These are phyloP conservation scores for Hydraecia micacea DNA, from an alignment of 2,888 invertebrate genomes.

Conservation along the genomic window DNA sequence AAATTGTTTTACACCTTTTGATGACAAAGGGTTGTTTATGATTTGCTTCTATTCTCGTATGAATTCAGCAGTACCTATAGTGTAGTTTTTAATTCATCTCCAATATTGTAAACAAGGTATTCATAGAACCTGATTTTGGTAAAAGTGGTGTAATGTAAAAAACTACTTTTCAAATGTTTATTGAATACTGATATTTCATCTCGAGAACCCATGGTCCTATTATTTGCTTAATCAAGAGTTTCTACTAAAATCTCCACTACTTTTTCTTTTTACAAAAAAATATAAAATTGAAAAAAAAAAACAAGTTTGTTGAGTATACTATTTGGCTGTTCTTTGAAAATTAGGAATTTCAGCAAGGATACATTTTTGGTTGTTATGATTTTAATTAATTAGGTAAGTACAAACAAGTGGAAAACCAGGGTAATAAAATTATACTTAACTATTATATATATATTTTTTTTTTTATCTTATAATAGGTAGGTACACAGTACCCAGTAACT, in stretches of 20 bases:
- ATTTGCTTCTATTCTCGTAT: neutral
- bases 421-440: neutral
- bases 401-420: neutral
- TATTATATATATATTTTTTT: neutral
- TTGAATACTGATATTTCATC: neutral
- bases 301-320: no score
- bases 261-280: neutral
- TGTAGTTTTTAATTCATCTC: slow-evolving; percentile 15
- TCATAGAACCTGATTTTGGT: neutral
- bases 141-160: neutral
- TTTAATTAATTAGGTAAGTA: neutral
- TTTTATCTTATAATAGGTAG: no score
- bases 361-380: neutral
- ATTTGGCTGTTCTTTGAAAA: neutral
- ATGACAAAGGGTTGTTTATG: slow-evolving; percentile 3
- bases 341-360: neutral
- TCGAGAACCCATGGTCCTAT: neutral
- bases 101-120: slow-evolving; percentile 14
- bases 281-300: neutral
- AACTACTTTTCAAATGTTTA: neutral
- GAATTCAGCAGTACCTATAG: neutral
- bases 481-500: no score
- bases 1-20: neutral
- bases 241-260: no score
- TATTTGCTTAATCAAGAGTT: neutral